Evolutionary conservation across 2,113 vertebrate genomes (phyloP), one percentile per base, ranked within the genome.

Genomic region (Xiphophorus maculatus): DNA sequence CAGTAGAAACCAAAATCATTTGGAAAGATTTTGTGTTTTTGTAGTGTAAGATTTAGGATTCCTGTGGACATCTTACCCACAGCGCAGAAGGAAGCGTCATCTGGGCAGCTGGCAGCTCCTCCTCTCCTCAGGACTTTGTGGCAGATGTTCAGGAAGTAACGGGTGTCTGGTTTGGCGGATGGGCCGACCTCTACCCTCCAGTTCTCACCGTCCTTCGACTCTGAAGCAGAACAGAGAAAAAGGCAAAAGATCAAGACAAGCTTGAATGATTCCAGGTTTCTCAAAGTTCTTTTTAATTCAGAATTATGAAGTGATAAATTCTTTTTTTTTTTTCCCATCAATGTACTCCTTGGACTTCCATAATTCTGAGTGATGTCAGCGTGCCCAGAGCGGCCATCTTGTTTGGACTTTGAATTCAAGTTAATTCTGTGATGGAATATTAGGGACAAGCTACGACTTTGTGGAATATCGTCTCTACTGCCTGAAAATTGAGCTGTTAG

Each of bases 71-170:
- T 68, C 96, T 95, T 87, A 99, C 98, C 97, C 15, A 97, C 92
- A 19, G 95, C 93, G n/a, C 98, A 99, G 86, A 96, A 11, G 1
- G 97, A 96, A 6, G 97, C 94, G 0, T 88, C 93, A 35, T 95
- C 90, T 0, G 95, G 90, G 54, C 98, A 99, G 70, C 48, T 83
- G 0, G 3, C 77, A 2, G 96, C 95, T 40, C 64, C 87, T 79
- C 93, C 95, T 1, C 71, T 88, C 84, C 89, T 94, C 71, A 96
- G 68, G 35, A 99, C 91, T 79, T 94, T 95, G 90, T 96, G 96
- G 84, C 98, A 99, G 71, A 98, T 86, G 15, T 99, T 99, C 69
- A 99, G 91, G 80, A 95, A 98, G 90, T 96, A 96, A 40, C 83
- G 95, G 1, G 73, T 93, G 32, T 91, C 93, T 0, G 66, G 22